Evolutionary conservation across 2,888 invertebrate genomes (phyloP).

Genomic region (Lasioglossum morio): DNA sequence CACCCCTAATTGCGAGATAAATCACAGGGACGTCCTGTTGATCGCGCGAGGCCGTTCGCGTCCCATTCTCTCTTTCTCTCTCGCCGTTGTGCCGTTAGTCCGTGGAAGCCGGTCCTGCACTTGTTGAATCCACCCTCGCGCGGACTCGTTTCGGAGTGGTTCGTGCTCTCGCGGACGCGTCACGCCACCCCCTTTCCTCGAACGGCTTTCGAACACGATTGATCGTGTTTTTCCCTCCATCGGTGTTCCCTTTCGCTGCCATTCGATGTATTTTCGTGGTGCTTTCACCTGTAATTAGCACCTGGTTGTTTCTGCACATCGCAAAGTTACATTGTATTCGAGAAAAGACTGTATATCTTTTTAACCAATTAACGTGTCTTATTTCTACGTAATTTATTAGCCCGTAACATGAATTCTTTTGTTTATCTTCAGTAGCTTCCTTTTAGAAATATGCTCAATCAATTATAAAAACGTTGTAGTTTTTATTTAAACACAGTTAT

Average conservation of each 20-base stretch:
- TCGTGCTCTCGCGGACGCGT: slow-evolving; percentile 23
- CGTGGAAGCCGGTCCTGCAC: slow-evolving; percentile 46
- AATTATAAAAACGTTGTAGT: background rate
- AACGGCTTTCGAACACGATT: slow-evolving; percentile 12
- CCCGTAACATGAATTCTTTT: background rate
- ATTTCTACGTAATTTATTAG: background rate
- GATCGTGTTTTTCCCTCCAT: slow-evolving; percentile 3
- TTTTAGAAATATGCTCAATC: background rate
- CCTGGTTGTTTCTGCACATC: background rate
- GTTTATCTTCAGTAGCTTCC: background rate
- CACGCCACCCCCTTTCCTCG: slow-evolving; percentile 20
- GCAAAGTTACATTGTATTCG: background rate
- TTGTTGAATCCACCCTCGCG: slow-evolving; percentile 58
- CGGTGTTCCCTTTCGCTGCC: background rate
- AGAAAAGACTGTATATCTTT: background rate
- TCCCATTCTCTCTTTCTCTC: background rate
- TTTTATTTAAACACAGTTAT: background rate
- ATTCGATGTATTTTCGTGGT: background rate
- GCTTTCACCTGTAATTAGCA: background rate
- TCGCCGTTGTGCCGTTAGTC: slow-evolving; percentile 11
- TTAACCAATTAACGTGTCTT: background rate
- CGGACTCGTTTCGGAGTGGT: slow-evolving; percentile 19
- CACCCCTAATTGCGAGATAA: background rate
- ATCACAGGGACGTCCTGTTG: slow-evolving; percentile 12
- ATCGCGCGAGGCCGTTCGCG: slow-evolving; percentile 1